phyloP scores from a whole-genome alignment of 2,113 vertebrate species.

The Trochalopteron elliotii region DNA sequence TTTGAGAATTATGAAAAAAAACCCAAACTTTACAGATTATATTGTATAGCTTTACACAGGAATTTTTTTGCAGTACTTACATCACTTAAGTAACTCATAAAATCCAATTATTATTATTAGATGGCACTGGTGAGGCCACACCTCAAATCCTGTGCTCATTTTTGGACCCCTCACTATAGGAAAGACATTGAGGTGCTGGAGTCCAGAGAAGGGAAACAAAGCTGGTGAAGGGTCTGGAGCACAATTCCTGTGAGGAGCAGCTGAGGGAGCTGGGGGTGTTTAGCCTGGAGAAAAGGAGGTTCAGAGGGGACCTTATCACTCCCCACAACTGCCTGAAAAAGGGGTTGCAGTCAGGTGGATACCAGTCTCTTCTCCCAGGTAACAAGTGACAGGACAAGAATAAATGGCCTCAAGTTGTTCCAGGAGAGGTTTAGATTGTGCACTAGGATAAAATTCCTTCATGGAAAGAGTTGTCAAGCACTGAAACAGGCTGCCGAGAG shows the following conservation, averaged over 20 bases:
- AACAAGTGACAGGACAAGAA: rapidly evolving
- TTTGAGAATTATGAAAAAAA: background rate
- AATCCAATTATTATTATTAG: background rate
- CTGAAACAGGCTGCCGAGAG: background rate
- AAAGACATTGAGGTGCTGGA: background rate
- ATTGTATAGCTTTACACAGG: background rate
- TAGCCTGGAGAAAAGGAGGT: background rate
- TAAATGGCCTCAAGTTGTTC: rapidly evolving
- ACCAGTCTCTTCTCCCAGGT: rapidly evolving
- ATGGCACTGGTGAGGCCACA: background rate
- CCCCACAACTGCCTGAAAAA: background rate
- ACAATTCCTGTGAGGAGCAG: background rate
- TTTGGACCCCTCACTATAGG: background rate
- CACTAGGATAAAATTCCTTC: background rate
- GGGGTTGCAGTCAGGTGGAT: rapidly evolving
- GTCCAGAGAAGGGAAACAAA: rapidly evolving
- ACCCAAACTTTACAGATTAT: background rate
- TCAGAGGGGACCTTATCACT: background rate
- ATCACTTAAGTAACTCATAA: background rate
- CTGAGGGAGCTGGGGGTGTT: background rate
- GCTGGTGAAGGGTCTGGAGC: rapidly evolving
- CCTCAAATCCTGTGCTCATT: background rate
- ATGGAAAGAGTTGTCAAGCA: background rate
- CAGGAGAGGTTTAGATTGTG: background rate
- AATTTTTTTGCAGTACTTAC: background rate